Evolutionary conservation across 2,888 invertebrate species (phyloP).

Genomic region (Gisinianus flammeolus): DNA sequence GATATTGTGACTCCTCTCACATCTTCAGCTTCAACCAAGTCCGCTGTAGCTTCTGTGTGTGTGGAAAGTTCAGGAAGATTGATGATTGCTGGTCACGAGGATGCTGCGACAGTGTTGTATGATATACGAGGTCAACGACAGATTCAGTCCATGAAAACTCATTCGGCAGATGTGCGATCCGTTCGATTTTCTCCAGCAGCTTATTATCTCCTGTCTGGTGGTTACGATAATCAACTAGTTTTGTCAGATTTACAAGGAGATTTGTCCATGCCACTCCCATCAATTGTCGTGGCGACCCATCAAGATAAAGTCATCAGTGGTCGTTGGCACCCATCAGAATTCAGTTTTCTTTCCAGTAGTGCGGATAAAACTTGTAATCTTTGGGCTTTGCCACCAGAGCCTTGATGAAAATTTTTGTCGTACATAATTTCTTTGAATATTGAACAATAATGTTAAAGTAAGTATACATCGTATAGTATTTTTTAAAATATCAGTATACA

Average conservation of each 20-base stretch:
- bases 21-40: slow-evolving; percentile 60
- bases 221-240: slow-evolving; percentile 92
- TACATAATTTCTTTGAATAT: too few relatives aligned
- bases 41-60: slow-evolving; percentile 89
- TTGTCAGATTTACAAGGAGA: slow-evolving; percentile 98
- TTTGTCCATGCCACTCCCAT: slow-evolving; percentile 89
- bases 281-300: slow-evolving; percentile 95
- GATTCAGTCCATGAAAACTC: slow-evolving; percentile 93
- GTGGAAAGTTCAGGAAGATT: slow-evolving; percentile 96
- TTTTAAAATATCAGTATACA: too few relatives aligned
- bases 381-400: slow-evolving; percentile 97
- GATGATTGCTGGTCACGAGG: slow-evolving; percentile 94
- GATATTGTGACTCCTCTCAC: slow-evolving; percentile 84
- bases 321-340: slow-evolving; percentile 97
- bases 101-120: slow-evolving; percentile 88
- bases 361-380: slow-evolving; percentile 95
- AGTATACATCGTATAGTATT: too few relatives aligned
- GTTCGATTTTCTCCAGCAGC: slow-evolving; percentile 97
- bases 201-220: slow-evolving; percentile 93
- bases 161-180: slow-evolving; percentile 89
- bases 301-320: slow-evolving; percentile 98
- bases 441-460: too few relatives aligned
- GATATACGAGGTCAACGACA: slow-evolving; percentile 92
- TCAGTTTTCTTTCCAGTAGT: slow-evolving; percentile 96
- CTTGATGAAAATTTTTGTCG: too few relatives aligned